Evolutionary conservation across 2,888 invertebrate species (phyloP), one percentile per base, ranked within the genome.

Genomic region (Cosmorhoe ocellata): DNA sequence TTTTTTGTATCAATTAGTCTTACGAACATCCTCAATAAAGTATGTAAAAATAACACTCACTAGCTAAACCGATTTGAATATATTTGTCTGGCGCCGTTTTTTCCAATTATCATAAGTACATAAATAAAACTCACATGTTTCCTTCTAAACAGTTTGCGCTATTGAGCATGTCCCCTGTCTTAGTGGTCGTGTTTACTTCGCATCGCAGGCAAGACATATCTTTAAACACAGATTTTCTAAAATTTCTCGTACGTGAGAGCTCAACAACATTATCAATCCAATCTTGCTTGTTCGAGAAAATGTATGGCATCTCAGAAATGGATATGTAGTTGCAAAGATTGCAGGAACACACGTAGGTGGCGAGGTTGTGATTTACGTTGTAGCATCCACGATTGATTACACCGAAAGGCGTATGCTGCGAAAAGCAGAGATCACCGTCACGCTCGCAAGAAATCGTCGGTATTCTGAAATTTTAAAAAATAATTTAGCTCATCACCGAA

Each of bases 301-400:
- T 67, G 58, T 70, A 67, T 33, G 87, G 87, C 79, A 86, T 74
- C 61, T 84, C 80, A 60, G 75, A 74, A 58, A 84, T 74, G 37
- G 84, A 68, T 64, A 82, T 67, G 63, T 76, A 71, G 70, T 87
- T 87, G 68, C 87, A 87, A 41, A 85, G 74, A 71, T 87, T 84
- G 65, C 86, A 84, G 36, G 81, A 71, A 61, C 87, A 87, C 34
- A 84, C 82, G 62, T 78, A 84, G 33, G 73, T 76, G 37, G 77
- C 73, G 13, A 79, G 58, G 55, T 82, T 81, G 47, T 68, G 67
- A 61, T 81, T 74, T 51, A 74, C 51, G 64, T 80, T 81, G 61
- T 67, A 80, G 61, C 87, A 87, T 56, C 85, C 86, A 52, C 87
- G 78, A 50, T 80, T 78, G 30, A 87, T 66, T 56, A 87, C 64